Conservation (phyloP, 2,888 invertebrate genomes). For the Tipula confusa region DNA sequence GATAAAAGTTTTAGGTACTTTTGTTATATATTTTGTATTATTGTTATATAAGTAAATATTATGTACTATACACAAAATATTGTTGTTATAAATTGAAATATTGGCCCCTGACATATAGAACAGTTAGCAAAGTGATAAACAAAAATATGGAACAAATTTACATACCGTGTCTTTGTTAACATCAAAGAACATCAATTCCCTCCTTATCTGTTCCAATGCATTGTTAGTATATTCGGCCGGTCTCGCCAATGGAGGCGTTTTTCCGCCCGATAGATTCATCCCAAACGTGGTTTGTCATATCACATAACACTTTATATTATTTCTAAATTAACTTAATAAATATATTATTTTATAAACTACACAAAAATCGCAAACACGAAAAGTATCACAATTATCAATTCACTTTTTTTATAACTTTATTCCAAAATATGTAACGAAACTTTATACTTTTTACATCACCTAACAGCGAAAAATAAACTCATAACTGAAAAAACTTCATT, state of each 20-base stretch:
- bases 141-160: too few species aligned
- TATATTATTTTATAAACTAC: neutral
- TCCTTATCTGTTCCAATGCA: conserved; percentile 50
- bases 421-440: neutral
- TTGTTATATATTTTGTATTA: too few species aligned
- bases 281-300: conserved; percentile 48
- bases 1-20: too few species aligned
- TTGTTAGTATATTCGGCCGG: conserved; percentile 51
- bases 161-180: conserved; percentile 9
- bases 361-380: neutral
- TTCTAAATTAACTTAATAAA: neutral
- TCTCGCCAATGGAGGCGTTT: conserved; percentile 45
- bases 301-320: conserved; percentile 35
- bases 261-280: conserved; percentile 53
- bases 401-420: neutral
- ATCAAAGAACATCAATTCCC: conserved; percentile 42
- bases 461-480: too few species aligned
- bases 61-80: too few species aligned
- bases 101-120: too few species aligned
- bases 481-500: too few species aligned
- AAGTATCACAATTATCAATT: neutral
- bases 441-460: neutral
- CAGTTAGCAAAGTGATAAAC: too few species aligned
- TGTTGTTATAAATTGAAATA: too few species aligned
- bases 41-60: too few species aligned